These are phyloP conservation scores for Eupsilia transversa DNA, from an alignment of 2,888 invertebrate species.

Conservation along the genomic window DNA sequence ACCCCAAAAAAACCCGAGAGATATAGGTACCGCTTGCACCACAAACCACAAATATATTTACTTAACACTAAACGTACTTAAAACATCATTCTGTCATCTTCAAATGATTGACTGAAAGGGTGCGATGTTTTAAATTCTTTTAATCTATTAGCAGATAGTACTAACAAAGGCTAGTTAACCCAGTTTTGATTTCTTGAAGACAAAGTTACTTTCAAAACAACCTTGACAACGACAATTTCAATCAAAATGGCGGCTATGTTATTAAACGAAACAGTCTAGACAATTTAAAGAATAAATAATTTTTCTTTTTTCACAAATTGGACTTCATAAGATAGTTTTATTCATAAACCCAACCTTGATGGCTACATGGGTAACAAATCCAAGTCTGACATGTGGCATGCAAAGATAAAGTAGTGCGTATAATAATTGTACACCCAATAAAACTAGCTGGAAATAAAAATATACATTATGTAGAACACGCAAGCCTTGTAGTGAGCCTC, in stretches of 20 bases:
- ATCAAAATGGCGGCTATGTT: background rate
- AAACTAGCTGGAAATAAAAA: slow-evolving; percentile 49
- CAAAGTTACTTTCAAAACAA: background rate
- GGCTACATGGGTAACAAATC: slow-evolving; percentile 28
- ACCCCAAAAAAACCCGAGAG: no score
- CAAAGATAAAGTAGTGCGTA: slow-evolving; percentile 52
- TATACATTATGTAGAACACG: slow-evolving; percentile 57
- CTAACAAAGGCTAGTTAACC: background rate
- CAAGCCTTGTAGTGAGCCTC: slow-evolving; percentile 30
- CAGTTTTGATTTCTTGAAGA: background rate
- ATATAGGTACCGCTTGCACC: no score
- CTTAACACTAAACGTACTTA: no score
- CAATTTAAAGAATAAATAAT: no score
- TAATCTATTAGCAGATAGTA: background rate
- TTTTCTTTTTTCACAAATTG: slow-evolving; percentile 5
- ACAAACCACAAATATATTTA: no score
- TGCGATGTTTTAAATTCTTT: no score
- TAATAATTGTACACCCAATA: slow-evolving; percentile 65
- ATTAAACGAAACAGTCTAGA: slow-evolving; percentile 1
- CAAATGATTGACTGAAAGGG: no score
- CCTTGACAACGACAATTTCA: background rate
- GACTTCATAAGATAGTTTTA: slow-evolving; percentile 7
- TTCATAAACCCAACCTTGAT: slow-evolving; percentile 34
- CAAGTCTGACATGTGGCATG: slow-evolving; percentile 50
- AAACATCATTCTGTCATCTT: no score